A percentile compares a stretch with the other conserved stretches of the same genome.
These are phyloP conservation scores for Leptinotarsa juncta DNA, from an alignment of 2,888 invertebrate species.

Conservation along the genomic window DNA sequence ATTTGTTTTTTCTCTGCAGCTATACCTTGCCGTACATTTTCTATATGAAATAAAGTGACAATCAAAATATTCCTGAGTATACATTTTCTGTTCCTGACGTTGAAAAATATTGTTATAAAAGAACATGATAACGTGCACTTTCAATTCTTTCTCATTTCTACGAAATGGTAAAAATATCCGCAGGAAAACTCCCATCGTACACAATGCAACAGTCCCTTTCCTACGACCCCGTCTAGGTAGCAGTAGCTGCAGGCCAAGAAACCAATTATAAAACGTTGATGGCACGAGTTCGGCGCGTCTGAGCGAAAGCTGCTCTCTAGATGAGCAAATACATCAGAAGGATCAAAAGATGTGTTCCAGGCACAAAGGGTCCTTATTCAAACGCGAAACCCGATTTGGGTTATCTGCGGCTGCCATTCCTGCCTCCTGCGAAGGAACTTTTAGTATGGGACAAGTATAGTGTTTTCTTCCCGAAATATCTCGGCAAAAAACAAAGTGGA, in stretches of 20 bases:
- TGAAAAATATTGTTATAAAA: too few relatives aligned
- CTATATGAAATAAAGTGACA: too few relatives aligned
- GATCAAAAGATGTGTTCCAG: conserved; percentile 63
- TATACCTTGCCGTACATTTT: too few relatives aligned
- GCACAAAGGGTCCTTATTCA: conserved; percentile 62
- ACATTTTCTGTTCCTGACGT: too few relatives aligned
- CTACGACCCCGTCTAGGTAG: conserved; percentile 8
- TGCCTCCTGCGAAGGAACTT: conserved; percentile 20
- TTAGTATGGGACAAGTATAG: background rate
- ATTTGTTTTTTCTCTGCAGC: too few relatives aligned
- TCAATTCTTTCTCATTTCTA: too few relatives aligned
- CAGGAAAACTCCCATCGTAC: background rate
- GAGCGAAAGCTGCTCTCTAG: conserved; percentile 14
- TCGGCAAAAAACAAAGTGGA: too few relatives aligned
- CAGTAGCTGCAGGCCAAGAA: conserved; percentile 23
- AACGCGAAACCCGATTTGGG: conserved; percentile 64
- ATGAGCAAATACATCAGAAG: conserved; percentile 60
- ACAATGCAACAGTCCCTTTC: background rate
- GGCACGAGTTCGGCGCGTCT: conserved; percentile 16
- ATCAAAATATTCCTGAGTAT: too few relatives aligned
- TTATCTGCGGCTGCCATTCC: conserved; percentile 59
- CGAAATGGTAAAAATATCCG: too few relatives aligned
- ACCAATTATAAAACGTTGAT: conserved; percentile 25
- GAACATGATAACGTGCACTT: too few relatives aligned
- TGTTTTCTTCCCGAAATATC: background rate